Percentiles rank a stretch among this genome's conserved stretches.
These are phyloP conservation scores for Syrmaticus mikado DNA, from an alignment of 2,113 vertebrate genomes.

Conservation along the genomic window DNA sequence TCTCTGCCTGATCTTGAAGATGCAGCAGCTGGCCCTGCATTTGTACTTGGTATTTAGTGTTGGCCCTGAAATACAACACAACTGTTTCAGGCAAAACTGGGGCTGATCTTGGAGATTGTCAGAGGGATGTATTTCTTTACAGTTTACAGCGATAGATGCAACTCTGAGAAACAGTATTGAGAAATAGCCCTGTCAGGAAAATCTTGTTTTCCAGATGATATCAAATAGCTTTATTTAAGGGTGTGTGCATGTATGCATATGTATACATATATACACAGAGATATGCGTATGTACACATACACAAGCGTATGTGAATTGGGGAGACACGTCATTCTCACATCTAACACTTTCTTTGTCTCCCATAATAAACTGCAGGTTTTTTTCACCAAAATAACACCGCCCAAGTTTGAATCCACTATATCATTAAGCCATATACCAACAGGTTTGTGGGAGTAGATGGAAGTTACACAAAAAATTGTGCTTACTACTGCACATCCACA, in stretches of 20 bases:
- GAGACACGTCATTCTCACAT: not conserved
- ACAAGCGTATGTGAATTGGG: not conserved
- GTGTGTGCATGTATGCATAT: not conserved
- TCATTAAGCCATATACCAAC: not conserved
- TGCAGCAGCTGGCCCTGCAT: not conserved
- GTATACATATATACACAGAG: not conserved
- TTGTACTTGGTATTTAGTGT: not conserved
- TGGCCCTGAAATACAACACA: not conserved
- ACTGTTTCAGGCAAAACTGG: not conserved
- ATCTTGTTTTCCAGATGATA: conserved; percentile 12
- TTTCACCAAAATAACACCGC: not conserved
- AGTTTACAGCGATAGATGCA: not conserved
- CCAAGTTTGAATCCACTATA: not conserved
- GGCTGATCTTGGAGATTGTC: not conserved
- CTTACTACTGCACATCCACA: not conserved
- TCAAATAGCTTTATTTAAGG: not conserved
- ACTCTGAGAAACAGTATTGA: not conserved
- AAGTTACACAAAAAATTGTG: not conserved
- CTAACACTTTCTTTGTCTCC: not conserved
- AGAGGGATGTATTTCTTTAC: not conserved
- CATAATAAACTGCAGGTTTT: not conserved
- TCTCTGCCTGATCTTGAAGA: not conserved
- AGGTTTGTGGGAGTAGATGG: not conserved
- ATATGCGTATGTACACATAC: not conserved
- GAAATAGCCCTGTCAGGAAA: conserved; percentile 26